These are phyloP conservation scores for Drosophila lacicola DNA, from an alignment of 2,888 invertebrate species.

Conservation along the genomic window DNA sequence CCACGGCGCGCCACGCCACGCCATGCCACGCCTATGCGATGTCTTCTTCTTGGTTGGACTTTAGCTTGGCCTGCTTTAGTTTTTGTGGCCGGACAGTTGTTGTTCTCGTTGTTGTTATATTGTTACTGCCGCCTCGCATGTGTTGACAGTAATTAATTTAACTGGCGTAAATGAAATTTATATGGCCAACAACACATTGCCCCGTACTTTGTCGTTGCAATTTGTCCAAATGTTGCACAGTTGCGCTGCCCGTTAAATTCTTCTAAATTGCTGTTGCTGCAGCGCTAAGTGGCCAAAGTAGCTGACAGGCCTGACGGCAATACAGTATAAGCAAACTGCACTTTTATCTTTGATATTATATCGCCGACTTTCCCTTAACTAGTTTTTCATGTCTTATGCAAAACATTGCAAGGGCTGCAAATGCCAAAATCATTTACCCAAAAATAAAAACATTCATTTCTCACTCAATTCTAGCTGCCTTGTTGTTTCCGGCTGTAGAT, in stretches of 20 bases:
- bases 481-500: too few species aligned
- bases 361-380: not conserved
- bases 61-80: constrained; percentile 75
- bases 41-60: constrained; percentile 52
- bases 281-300: constrained; percentile 14
- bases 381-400: not conserved
- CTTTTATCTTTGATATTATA: not conserved
- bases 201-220: constrained; percentile 57
- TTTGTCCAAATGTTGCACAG: constrained; percentile 48
- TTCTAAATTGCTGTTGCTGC: constrained; percentile 1
- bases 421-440: too few species aligned
- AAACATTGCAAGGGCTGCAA: not conserved
- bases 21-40: constrained; percentile 15
- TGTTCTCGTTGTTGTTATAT: constrained; percentile 25
- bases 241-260: constrained; percentile 16
- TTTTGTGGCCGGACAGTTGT: constrained; percentile 54
- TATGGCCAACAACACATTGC: constrained; percentile 71
- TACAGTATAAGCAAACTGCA: not conserved
- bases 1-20: not conserved
- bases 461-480: too few species aligned
- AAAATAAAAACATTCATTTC: too few species aligned
- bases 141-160: constrained; percentile 80
- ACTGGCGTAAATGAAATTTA: constrained; percentile 76
- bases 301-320: not conserved
- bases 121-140: constrained; percentile 55